Evolutionary conservation across 1,140 invertebrate genomes (phyloP).

Genomic region (Drusus annulatus): DNA sequence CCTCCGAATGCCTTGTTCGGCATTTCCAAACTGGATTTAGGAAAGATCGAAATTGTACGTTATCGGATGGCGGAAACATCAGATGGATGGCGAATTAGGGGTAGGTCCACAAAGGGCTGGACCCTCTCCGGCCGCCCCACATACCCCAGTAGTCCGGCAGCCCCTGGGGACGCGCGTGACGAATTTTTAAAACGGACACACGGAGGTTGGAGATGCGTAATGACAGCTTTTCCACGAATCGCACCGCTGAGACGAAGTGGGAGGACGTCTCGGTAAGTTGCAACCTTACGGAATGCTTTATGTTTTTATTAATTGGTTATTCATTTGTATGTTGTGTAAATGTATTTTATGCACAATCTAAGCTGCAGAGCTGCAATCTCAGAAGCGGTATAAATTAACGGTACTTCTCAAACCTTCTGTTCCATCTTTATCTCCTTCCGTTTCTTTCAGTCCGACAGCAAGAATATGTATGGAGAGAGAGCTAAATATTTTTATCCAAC

Average conservation of each 20-base stretch:
- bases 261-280: too few species aligned
- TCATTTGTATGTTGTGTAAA: too few species aligned
- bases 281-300: too few species aligned
- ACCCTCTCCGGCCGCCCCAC: background rate
- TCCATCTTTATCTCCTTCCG: too few species aligned
- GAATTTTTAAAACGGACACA: conserved; percentile 16
- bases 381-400: too few species aligned
- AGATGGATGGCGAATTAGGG: background rate
- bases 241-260: background rate
- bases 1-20: background rate
- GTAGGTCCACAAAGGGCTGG: background rate
- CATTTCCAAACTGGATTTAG: background rate
- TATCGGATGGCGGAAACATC: conserved; percentile 12
- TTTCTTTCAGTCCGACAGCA: too few species aligned
- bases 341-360: too few species aligned
- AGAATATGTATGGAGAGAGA: too few species aligned
- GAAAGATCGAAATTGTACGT: background rate
- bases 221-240: conserved; percentile 9
- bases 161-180: conserved; percentile 3
- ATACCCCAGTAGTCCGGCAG: background rate
- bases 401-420: too few species aligned
- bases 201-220: background rate
- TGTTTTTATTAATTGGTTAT: too few species aligned
- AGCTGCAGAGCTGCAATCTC: too few species aligned
- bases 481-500: too few species aligned